These are phyloP conservation scores for Ptilonorhynchus violaceus DNA, from an alignment of 2,113 vertebrate genomes.

Conservation along the genomic window DNA sequence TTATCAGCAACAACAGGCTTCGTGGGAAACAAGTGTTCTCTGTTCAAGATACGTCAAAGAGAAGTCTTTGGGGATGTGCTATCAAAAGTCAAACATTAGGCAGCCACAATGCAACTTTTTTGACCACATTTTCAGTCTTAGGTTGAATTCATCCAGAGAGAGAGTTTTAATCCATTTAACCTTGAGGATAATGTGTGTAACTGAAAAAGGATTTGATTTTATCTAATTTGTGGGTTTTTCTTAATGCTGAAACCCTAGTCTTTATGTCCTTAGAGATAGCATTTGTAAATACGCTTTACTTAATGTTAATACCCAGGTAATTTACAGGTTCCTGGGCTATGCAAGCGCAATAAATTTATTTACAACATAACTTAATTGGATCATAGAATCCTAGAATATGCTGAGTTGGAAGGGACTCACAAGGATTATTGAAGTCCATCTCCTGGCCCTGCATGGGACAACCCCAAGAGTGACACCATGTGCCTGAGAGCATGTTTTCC, in stretches of 20 bases:
- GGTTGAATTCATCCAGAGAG: not conserved
- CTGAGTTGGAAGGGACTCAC: not conserved
- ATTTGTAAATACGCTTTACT: not conserved
- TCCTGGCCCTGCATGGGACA: not conserved
- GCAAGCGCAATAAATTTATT: not conserved
- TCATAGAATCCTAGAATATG: not conserved
- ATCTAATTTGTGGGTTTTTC: not conserved
- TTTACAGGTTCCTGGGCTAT: not conserved
- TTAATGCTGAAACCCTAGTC: not conserved
- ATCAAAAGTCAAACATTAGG: constrained; percentile 13
- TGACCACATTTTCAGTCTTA: not conserved
- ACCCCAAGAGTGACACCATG: not conserved
- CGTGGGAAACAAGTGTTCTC: not conserved
- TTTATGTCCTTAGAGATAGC: not conserved
- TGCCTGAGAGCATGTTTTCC: not conserved
- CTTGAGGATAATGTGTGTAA: not conserved
- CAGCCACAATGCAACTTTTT: not conserved
- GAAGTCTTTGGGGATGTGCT: constrained; percentile 24
- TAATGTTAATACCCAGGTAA: not conserved
- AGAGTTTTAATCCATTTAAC: not conserved
- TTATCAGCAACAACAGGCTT: constrained; percentile 35
- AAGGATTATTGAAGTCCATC: not conserved
- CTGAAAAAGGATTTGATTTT: not conserved
- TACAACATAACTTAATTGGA: not conserved
- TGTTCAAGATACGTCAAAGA: constrained; percentile 7